A percentile compares a stretch with the other conserved stretches of the same genome.
These are phyloP conservation scores for Megalops atlanticus DNA, from an alignment of 2,113 vertebrate species.

Conservation along the genomic window DNA sequence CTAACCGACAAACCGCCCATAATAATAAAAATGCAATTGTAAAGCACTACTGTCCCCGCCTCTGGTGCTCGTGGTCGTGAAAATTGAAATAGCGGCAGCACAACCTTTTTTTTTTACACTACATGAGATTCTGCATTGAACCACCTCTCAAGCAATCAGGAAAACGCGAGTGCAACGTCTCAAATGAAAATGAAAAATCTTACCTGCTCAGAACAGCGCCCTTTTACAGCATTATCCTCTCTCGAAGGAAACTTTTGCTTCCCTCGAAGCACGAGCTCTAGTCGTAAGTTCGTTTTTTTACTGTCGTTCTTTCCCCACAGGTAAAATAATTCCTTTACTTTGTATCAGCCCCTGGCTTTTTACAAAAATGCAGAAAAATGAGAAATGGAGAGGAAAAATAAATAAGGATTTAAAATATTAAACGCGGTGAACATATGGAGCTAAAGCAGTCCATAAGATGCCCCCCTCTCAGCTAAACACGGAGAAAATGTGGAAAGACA, in stretches of 20 bases:
- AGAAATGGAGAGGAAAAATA: background rate
- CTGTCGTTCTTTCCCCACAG: constrained; percentile 49
- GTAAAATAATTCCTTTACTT: constrained; percentile 26
- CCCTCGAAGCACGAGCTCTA: constrained; percentile 37
- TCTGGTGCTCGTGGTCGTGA: background rate
- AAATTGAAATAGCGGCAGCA: background rate
- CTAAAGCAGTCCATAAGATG: constrained; percentile 17
- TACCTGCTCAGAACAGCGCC: constrained; percentile 64
- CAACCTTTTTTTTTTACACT: background rate
- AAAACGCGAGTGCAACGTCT: constrained; percentile 27
- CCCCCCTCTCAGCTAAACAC: background rate
- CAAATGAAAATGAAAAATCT: constrained; percentile 40
- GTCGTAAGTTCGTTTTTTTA: constrained; percentile 48
- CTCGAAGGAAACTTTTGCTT: constrained; percentile 67
- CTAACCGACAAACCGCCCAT: background rate
- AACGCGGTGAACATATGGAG: constrained; percentile 8
- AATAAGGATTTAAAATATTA: constrained; percentile 16
- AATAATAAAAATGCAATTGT: background rate
- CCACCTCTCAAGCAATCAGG: constrained; percentile 31
- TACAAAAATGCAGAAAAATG: background rate
- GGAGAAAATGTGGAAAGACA: constrained; percentile 30
- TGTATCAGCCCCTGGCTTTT: constrained; percentile 35
- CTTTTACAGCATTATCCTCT: constrained; percentile 61
- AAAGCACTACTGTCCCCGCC: background rate
- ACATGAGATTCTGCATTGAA: constrained; percentile 9